Base-by-base conservation (phyloP, 2,113 vertebrate species). In the Petromus typicus region DNA sequence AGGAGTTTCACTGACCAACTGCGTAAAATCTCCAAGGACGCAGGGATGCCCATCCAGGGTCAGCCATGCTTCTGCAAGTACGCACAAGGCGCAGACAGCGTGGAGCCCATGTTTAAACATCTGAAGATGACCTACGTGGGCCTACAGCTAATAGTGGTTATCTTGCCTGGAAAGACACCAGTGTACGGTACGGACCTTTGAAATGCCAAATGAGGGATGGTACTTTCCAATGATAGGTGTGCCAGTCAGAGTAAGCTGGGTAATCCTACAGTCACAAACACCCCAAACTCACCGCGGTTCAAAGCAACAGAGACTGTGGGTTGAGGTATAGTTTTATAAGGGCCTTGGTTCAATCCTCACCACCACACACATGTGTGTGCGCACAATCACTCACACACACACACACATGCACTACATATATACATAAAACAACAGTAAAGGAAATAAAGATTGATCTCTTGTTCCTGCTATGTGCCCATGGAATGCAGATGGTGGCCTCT, bases 71-170 rank as follows among this genome's bases (percentile, higher is more conserved):
- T 99, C 98, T 99, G 99, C 98, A 99, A 99, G 94, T 99, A 99
- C 0, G 99, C 99, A 78, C 99, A 99, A 96, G 99, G 99, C 3
- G 99, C 99, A 0, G 99, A 99, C 98, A 99, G 99, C 0, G 99
- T 99, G 98, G 99, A 99, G 98, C 99, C 99, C 96, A 99, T 99
- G 99, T 99, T 99, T 97, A 99, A 99, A 96, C 99, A 99, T 97
- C 98, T 99, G 82, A 99, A 99, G 97, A 99, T 99, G 98, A 99
- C 99, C 22, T 99, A 99, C 0, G 99, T 99, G 3, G 99, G 99
- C 18, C 99, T 99, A 96, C 99, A 99, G 98, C 99, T 99, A 73
- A 99, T 99, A 11, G 99, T 99, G 95, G 99, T 99, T 97, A 99
- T 99, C 92, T 98, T 99, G 22, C 99, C 99, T 0, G 99, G 99